phyloP scores from a whole-genome alignment of 2,797 vertebrate genomes.

The Acestrorhynchus altus region DNA sequence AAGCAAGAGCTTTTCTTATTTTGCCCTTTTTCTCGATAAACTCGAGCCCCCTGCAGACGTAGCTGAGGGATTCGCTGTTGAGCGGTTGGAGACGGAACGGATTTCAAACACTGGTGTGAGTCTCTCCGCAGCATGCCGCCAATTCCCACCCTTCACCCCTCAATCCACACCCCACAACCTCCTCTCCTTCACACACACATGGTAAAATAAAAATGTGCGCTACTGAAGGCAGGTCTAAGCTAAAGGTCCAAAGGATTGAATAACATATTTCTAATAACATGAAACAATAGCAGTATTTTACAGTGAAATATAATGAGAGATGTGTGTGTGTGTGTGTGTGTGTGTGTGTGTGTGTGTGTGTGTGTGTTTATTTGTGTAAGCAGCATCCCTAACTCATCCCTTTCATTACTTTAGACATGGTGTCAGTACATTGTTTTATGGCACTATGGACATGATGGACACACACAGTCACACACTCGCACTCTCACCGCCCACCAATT shows the following conservation, averaged over 20 bases:
- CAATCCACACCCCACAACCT: too few species aligned
- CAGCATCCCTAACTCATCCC: slow-evolving; percentile 18
- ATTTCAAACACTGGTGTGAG: slow-evolving; percentile 2
- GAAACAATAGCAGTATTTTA: not conserved
- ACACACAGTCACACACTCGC: too few species aligned
- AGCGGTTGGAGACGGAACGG: not conserved
- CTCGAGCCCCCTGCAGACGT: not conserved
- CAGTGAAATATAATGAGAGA: not conserved
- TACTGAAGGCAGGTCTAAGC: not conserved
- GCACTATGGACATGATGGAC: not conserved
- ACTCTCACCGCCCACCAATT: slow-evolving; percentile 11
- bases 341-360: slow-evolving; percentile 11
- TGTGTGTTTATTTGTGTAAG: slow-evolving; percentile 1
- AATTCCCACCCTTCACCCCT: not conserved
- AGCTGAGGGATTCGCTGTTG: not conserved
- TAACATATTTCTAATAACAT: not conserved
- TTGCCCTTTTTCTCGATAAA: not conserved
- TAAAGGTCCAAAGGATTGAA: not conserved
- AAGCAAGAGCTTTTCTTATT: not conserved
- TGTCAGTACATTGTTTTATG: slow-evolving; percentile 27
- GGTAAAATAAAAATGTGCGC: not conserved
- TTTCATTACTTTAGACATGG: slow-evolving; percentile 39
- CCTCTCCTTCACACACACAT: not conserved
- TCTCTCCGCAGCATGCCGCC: not conserved
- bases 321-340: not conserved